phyloP scores from a whole-genome alignment of 64 coral and sea anemone genomes.

The Porites lutea region DNA sequence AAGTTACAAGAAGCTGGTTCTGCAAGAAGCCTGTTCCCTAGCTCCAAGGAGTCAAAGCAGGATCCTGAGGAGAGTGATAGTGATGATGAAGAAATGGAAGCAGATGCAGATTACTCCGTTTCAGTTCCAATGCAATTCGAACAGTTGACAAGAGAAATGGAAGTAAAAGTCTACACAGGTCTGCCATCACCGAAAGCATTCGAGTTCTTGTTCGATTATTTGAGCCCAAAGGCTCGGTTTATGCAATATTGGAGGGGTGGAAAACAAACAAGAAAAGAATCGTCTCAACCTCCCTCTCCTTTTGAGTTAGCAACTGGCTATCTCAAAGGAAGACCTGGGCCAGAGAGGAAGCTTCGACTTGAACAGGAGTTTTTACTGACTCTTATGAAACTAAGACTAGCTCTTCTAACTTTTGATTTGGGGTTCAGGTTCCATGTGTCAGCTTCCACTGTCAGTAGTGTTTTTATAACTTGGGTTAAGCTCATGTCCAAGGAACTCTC shows the following conservation, averaged over 20 bases:
- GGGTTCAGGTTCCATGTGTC: slow-evolving; percentile 59
- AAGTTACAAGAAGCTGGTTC: not conserved
- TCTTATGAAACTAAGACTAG: slow-evolving; percentile 76
- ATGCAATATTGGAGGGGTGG: slow-evolving; percentile 80
- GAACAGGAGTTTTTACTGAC: slow-evolving; percentile 68
- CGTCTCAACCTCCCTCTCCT: slow-evolving; percentile 18
- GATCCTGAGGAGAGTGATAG: not conserved
- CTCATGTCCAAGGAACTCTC: slow-evolving; percentile 66
- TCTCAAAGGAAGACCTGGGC: not conserved
- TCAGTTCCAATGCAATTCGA: slow-evolving; percentile 68
- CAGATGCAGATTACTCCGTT: slow-evolving; percentile 7
- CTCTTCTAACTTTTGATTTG: slow-evolving; percentile 42
- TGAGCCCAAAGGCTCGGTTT: slow-evolving; percentile 39
- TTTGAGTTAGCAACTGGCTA: not conserved
- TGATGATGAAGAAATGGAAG: slow-evolving; percentile 14
- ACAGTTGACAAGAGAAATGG: slow-evolving; percentile 57
- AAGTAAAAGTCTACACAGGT: slow-evolving; percentile 59
- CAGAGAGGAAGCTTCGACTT: slow-evolving; percentile 18
- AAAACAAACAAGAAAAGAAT: slow-evolving; percentile 67
- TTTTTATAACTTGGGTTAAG: slow-evolving; percentile 76
- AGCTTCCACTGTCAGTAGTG: slow-evolving; percentile 41
- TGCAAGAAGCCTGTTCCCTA: not conserved
- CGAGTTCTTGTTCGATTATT: slow-evolving; percentile 61
- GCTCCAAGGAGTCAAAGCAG: not conserved
- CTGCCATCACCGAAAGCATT: slow-evolving; percentile 70